These are phyloP conservation scores for Lasioglossum malachurum DNA, from an alignment of 2,888 invertebrate genomes.

Conservation along the genomic window DNA sequence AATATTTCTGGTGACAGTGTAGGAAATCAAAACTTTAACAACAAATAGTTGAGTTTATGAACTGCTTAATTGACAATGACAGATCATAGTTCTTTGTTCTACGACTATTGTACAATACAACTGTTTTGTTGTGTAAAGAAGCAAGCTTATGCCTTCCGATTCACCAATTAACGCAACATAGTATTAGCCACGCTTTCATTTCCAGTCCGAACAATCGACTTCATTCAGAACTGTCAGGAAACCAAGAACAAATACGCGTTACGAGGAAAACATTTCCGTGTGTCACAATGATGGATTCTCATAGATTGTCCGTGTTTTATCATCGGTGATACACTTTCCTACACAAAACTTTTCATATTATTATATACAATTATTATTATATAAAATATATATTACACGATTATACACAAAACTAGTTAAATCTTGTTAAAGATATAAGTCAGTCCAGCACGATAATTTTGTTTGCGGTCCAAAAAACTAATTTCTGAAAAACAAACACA, in stretches of 20 bases:
- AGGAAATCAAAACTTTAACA: no score
- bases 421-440: background rate
- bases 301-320: background rate
- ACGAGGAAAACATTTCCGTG: background rate
- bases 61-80: background rate
- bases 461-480: background rate
- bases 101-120: background rate
- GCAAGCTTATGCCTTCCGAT: background rate
- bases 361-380: no score
- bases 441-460: background rate
- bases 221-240: background rate
- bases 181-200: constrained; percentile 26
- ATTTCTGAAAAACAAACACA: background rate
- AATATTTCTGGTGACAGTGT: no score
- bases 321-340: background rate
- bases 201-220: constrained; percentile 2
- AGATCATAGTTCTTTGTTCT: background rate
- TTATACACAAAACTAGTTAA: background rate
- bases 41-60: background rate
- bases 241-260: background rate
- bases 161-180: constrained; percentile 12
- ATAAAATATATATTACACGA: no score
- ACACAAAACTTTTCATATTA: no score
- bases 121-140: background rate
- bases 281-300: constrained; percentile 14